Evolutionary conservation across 1,140 invertebrate genomes (phyloP), one percentile per base, ranked within the genome.

Genomic region (Brachionus calyciflorus): DNA sequence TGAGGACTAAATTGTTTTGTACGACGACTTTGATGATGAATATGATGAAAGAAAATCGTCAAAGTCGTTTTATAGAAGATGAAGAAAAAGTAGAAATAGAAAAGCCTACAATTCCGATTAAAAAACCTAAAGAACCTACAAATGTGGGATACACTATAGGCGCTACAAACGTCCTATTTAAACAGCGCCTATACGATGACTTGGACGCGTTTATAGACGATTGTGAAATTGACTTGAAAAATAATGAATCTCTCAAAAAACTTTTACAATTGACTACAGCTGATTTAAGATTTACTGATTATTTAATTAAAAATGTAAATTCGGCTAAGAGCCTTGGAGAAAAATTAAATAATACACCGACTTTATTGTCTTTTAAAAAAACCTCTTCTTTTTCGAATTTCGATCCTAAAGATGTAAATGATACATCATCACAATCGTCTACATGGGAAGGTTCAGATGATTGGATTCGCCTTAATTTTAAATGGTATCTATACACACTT

Each of bases 91-190:
- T 30, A 19, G 28, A 26, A n/a, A 40, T 33, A 4, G 44, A 24
- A 17, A 17, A 17, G 40, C n/a, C n/a, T n/a, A 12, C 14, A 9
- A 70, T n/a, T 17, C 41, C 9, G 19, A 2, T 40, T 40, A 73
- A 37, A 55, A 73, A 51, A 5, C 28, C 48, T n/a, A n/a, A n/a
- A n/a, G 46, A 73, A n/a, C 10, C 48, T 17, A 55, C 49, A 33
- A 19, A 81, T 91, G 97, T 6, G 87, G 92, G 93, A 55, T 98
- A 95, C 85, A 86, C 97, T 41, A 91, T 97, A 78, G 96, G 96
- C 57, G 96, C 96, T 7, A 97, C 95, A 41, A 99, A 99, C 88
- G 90, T 96, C 17, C 86, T 99, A 6, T 99, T 98, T 82, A 94
- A 94, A 83, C 94, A 97, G 81, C 96, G 96, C 6, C 46, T 73